Evolutionary conservation across 2,113 vertebrate species (phyloP).

Genomic region (Lampris incognitus): DNA sequence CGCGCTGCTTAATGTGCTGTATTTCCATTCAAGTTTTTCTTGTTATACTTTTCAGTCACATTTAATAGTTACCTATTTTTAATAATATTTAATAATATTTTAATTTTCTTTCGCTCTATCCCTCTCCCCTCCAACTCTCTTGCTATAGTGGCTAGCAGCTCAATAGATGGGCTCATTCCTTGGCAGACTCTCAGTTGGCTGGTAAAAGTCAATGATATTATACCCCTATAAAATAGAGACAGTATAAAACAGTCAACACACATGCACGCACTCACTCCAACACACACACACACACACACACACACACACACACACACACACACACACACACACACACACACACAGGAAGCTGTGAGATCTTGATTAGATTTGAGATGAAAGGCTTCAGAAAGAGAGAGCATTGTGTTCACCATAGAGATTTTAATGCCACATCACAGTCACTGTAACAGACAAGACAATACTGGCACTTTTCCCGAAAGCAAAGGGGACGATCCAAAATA

Average conservation of each 20-base stretch:
- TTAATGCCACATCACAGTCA: slow-evolving; percentile 78
- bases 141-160: not conserved
- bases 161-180: slow-evolving; percentile 43
- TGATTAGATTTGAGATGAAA: slow-evolving; percentile 36
- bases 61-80: too few species aligned
- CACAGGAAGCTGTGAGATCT: not conserved
- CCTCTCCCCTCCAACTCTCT: not conserved
- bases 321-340: not conserved
- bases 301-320: not conserved
- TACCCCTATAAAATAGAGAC: slow-evolving; percentile 26
- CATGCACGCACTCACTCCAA: slow-evolving; percentile 1
- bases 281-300: not conserved
- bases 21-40: too few species aligned
- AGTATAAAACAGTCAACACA: slow-evolving; percentile 5
- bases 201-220: slow-evolving; percentile 44
- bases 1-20: too few species aligned
- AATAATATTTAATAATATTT: not conserved
- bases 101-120: not conserved
- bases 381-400: slow-evolving; percentile 15
- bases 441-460: slow-evolving; percentile 68
- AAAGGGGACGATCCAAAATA: slow-evolving; percentile 72
- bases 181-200: slow-evolving; percentile 49
- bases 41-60: too few species aligned
- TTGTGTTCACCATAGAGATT: slow-evolving; percentile 56
- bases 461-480: slow-evolving; percentile 71